Evolutionary conservation across 64 coral and sea anemone species (phyloP).

Genomic region (Stichodactyla helianthus): DNA sequence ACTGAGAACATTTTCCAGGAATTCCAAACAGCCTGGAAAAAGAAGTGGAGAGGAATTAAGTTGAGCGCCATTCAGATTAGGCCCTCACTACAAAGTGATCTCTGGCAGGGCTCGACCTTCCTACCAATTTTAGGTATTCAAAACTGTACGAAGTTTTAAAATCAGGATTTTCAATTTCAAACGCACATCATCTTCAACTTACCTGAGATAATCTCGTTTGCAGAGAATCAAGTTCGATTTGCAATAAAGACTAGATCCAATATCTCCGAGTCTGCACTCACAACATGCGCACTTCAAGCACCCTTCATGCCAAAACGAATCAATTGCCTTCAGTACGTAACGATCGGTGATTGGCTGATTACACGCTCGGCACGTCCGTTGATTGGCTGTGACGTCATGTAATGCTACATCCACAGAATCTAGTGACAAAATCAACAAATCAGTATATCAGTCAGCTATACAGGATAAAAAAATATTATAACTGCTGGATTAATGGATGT

Average conservation of each 20-base stretch:
- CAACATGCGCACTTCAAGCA: constrained; percentile 86
- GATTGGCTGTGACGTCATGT: not conserved
- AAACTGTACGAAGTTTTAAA: no score
- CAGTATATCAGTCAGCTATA: no score
- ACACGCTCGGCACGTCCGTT: constrained; percentile 65
- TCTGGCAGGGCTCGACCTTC: no score
- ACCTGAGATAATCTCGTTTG: constrained; percentile 88
- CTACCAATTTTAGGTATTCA: no score
- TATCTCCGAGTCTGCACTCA: constrained; percentile 82
- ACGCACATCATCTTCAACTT: not conserved
- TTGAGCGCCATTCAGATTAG: not conserved
- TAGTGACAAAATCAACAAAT: not conserved
- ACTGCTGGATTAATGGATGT: no score
- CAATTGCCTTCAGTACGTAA: constrained; percentile 72
- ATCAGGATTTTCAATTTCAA: not conserved
- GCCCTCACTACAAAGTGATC: no score
- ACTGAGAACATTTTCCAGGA: constrained; percentile 77
- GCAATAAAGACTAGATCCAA: constrained; percentile 74
- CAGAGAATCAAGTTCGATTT: constrained; percentile 81
- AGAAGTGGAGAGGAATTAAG: not conserved
- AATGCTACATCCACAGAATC: constrained; percentile 42
- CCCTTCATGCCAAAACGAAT: constrained; percentile 73
- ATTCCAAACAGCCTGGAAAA: constrained; percentile 71
- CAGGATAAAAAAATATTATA: no score
- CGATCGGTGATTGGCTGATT: constrained; percentile 74